Percentiles rank a stretch among this genome's conserved stretches.
Conservation (phyloP, 2,113 vertebrate species). For the Eulemur macaco region DNA sequence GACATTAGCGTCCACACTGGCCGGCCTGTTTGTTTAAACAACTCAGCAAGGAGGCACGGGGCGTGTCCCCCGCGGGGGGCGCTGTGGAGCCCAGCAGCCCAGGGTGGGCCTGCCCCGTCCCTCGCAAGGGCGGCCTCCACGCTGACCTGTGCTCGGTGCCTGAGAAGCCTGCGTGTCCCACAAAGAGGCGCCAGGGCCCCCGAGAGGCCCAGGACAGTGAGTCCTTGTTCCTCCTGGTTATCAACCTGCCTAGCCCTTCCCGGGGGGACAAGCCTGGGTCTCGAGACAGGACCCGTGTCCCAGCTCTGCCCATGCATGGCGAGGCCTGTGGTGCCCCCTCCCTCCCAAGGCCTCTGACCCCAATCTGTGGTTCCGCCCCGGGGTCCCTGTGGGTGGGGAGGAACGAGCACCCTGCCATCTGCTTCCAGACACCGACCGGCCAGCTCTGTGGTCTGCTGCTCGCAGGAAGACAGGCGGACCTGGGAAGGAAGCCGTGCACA, state of each 20-base stretch:
- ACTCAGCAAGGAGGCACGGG: background rate
- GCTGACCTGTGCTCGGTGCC: background rate
- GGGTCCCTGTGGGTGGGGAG: too few species aligned
- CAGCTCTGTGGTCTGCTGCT: background rate
- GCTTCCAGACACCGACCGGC: background rate
- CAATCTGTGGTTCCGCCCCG: rapidly evolving
- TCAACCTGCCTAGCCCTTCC: background rate
- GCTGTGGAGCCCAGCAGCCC: too few species aligned
- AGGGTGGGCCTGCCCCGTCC: background rate
- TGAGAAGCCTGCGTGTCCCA: background rate
- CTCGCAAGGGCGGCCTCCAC: background rate
- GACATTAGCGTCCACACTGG: background rate
- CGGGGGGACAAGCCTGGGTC: background rate
- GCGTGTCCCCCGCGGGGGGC: rapidly evolving
- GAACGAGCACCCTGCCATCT: background rate
- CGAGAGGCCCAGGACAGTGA: background rate
- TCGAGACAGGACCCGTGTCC: background rate
- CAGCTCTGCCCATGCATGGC: background rate
- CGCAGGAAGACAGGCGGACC: background rate
- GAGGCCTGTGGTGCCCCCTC: rapidly evolving
- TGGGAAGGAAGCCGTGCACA: background rate
- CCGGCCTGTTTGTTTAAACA: background rate
- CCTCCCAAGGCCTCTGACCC: background rate
- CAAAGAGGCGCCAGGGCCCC: background rate
- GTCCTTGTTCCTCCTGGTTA: background rate